These are phyloP conservation scores for Pseudoips prasinana DNA, from an alignment of 2,888 invertebrate species.

Conservation along the genomic window DNA sequence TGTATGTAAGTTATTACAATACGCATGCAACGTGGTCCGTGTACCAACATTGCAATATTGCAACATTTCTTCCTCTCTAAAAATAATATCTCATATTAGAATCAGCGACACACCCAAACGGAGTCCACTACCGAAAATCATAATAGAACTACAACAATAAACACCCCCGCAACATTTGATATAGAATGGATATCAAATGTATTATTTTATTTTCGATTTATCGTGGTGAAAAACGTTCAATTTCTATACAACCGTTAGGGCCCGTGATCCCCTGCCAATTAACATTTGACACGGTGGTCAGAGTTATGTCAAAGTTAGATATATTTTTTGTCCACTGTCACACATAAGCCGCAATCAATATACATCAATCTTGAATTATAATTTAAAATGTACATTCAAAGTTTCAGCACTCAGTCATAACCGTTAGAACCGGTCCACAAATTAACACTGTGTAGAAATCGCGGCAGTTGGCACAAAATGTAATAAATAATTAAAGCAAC, in stretches of 20 bases:
- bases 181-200: conserved; percentile 54
- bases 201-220: conserved; percentile 68
- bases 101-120: conserved; percentile 20
- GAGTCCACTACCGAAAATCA: conserved; percentile 35
- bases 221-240: conserved; percentile 64
- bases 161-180: conserved; percentile 67
- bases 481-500: conserved; percentile 70
- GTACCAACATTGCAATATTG: too few relatives aligned
- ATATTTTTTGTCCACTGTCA: conserved; percentile 54
- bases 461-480: conserved; percentile 35
- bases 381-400: conserved; percentile 20
- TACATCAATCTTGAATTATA: conserved; percentile 17
- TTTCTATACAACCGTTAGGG: conserved; percentile 58
- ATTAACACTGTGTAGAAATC: conserved; percentile 43
- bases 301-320: conserved; percentile 63
- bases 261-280: conserved; percentile 76
- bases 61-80: conserved; percentile 3
- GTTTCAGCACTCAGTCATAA: conserved; percentile 19
- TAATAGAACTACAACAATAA: conserved; percentile 49
- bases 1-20: too few relatives aligned
- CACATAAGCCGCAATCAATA: conserved; percentile 47
- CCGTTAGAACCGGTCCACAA: conserved; percentile 35
- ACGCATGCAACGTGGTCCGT: too few relatives aligned
- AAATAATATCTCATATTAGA: conserved; percentile 16
- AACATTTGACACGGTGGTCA: conserved; percentile 77